Base-by-base conservation (phyloP, 2,888 invertebrate genomes). In the Eurois occulta region DNA sequence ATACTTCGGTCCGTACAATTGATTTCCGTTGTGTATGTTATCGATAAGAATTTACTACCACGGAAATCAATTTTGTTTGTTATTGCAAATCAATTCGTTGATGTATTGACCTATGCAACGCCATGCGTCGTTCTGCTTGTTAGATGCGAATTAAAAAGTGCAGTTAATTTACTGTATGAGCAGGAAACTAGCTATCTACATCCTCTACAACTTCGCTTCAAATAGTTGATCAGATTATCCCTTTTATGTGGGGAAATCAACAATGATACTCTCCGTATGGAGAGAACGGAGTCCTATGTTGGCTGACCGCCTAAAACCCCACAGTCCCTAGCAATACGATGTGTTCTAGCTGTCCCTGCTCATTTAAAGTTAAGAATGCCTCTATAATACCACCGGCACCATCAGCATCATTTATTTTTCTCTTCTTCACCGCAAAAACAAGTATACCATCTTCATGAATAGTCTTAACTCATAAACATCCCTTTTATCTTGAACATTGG, bases 1-100 rank as follows among this genome's bases (percentile, higher is more conserved):
- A 87, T 77, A 66, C 78, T 73, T 80, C 67, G 35, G 24, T 69
- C 62, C 46, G 11, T 72, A 70, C 73, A 80, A 83, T 83, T 67
- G 77, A 80, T 85, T 87, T 86, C 85, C 86, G 76, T 67, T 71
- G 75, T 68, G 67, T 76, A 69, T 72, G 48, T 65, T 72, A 67
- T 77, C 73, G 83, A 80, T 85, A 85, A 77, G 72, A 75, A 73
- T 69, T 58, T 41, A 41, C 58, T n/a, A 69, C 55, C 65, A 62
- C 64, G 73, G 65, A 80, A 83, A 77, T 68, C 48, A 78, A 69
- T 65, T 60, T 28, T 41, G 46, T 74, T 67, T 73, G 81, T 78
- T 74, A 78, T 67, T 82, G 82, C 52, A 64, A 69, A 83, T 80
- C 72, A 70, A 75, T 80, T 62, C n/a, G 38, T 55, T 79, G 64